Evolutionary conservation across 2,888 invertebrate genomes (phyloP).

Genomic region (Spisula solida): DNA sequence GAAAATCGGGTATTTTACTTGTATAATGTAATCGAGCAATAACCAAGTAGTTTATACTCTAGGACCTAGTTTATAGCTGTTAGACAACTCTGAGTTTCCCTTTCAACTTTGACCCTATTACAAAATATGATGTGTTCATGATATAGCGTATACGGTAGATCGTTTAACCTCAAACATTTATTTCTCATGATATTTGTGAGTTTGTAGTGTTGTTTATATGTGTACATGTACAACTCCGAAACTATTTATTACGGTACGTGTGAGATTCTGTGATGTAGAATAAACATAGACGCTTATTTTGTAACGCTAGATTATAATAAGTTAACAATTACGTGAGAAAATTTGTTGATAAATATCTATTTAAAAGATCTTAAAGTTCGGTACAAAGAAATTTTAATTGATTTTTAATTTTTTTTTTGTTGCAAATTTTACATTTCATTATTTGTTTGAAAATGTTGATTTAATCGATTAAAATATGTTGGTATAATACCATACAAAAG

Average conservation of each 20-base stretch:
- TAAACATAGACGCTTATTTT: not conserved
- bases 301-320: not conserved
- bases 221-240: slow-evolving; percentile 5
- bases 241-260: not conserved
- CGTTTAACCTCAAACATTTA: slow-evolving; percentile 5
- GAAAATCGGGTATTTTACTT: slow-evolving; percentile 71
- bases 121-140: slow-evolving; percentile 47
- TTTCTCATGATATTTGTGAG: not conserved
- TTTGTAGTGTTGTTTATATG: not conserved
- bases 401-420: not conserved
- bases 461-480: not conserved
- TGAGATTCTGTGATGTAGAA: not conserved
- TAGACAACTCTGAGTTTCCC: slow-evolving; percentile 23
- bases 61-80: slow-evolving; percentile 38
- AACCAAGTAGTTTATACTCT: slow-evolving; percentile 55
- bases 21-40: slow-evolving; percentile 66
- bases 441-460: not conserved
- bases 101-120: slow-evolving; percentile 34
- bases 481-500: too few relatives aligned
- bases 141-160: not conserved
- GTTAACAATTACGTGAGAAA: not conserved
- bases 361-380: too few relatives aligned
- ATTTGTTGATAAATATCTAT: slow-evolving; percentile 7
- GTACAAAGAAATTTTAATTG: not conserved
- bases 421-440: not conserved